Evolutionary conservation across 2,888 invertebrate genomes (phyloP).

Genomic region (Ophion ventricosus): DNA sequence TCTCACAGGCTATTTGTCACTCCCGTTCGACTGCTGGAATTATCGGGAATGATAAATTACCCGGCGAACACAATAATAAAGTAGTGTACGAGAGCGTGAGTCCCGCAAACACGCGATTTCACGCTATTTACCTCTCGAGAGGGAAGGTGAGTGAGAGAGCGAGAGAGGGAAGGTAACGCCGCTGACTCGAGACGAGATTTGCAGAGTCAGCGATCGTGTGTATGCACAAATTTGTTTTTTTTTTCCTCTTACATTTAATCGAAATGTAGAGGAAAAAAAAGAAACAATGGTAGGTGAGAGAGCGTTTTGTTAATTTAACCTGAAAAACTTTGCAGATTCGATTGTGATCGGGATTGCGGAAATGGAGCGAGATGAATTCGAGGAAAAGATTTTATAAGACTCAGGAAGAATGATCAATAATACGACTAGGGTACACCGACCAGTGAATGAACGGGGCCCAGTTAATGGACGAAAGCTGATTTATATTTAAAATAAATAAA

Average conservation of each 20-base stretch:
- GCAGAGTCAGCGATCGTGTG: slow-evolving; percentile 46
- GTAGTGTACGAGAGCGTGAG: slow-evolving; percentile 45
- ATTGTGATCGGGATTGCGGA: neutral
- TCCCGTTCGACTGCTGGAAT: slow-evolving; percentile 56
- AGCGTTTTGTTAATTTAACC: neutral
- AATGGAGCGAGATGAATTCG: neutral
- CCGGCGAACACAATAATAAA: slow-evolving; percentile 58
- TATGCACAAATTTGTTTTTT: slow-evolving; percentile 18
- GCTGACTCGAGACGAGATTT: slow-evolving; percentile 41
- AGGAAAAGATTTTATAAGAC: neutral
- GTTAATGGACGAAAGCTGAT: no score
- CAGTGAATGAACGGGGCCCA: no score
- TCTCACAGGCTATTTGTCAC: slow-evolving; percentile 61
- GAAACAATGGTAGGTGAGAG: neutral
- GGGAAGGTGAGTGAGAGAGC: slow-evolving; percentile 16
- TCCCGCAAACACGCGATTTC: slow-evolving; percentile 54
- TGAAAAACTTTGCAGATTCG: neutral
- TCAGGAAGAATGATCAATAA: neutral
- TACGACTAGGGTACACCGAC: no score
- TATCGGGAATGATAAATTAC: slow-evolving; percentile 62
- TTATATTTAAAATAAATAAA: no score
- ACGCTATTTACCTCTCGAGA: slow-evolving; percentile 45
- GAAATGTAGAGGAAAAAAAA: neutral
- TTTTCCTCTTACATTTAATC: neutral
- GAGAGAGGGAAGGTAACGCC: slow-evolving; percentile 31